Evolutionary conservation across 2,888 invertebrate species (phyloP).

Genomic region (Cosmopolites sordidus): DNA sequence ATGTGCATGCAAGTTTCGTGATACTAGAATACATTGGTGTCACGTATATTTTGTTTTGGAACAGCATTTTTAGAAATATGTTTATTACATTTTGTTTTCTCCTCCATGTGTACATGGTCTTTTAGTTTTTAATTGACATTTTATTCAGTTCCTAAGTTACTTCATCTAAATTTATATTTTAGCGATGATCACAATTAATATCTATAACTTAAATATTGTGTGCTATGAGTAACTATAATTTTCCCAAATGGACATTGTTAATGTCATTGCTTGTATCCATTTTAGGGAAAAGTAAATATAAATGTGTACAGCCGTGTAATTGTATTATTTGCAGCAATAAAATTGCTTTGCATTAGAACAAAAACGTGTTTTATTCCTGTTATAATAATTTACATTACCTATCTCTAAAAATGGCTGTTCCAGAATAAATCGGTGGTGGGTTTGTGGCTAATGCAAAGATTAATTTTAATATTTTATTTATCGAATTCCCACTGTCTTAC

Average conservation of each 20-base stretch:
- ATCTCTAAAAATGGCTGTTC: constrained; percentile 50
- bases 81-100: constrained; percentile 12
- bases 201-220: not conserved
- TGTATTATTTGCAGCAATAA: constrained; percentile 47
- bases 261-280: constrained; percentile 37
- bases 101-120: constrained; percentile 1
- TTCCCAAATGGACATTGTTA: constrained; percentile 30
- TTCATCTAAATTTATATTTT: constrained; percentile 6
- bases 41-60: constrained; percentile 34
- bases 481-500: constrained; percentile 38
- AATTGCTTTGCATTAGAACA: constrained; percentile 45
- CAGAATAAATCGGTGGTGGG: constrained; percentile 45
- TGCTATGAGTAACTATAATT: constrained; percentile 13
- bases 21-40: constrained; percentile 20
- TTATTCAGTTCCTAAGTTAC: constrained; percentile 22
- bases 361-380: constrained; percentile 33
- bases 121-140: constrained; percentile 17
- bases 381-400: constrained; percentile 18
- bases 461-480: no score
- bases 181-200: constrained; percentile 8
- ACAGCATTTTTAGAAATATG: constrained; percentile 45
- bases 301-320: constrained; percentile 39
- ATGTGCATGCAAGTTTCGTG: not conserved
- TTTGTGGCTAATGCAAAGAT: no score
- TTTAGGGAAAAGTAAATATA: constrained; percentile 31